These are phyloP conservation scores for Halcyon malimbica DNA, from an alignment of 2,113 vertebrate genomes.

Conservation along the genomic window DNA sequence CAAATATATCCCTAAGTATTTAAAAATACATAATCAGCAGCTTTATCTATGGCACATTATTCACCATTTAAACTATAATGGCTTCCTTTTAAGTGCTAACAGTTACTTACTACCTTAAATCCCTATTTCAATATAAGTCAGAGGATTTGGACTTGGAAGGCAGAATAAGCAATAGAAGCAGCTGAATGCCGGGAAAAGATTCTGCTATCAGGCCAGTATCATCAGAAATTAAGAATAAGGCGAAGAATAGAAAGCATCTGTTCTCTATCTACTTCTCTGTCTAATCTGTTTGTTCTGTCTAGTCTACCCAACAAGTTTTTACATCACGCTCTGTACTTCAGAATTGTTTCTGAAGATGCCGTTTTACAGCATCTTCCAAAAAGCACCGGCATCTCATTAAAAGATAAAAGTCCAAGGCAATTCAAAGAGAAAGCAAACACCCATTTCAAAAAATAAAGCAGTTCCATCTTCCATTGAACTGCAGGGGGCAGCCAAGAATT, in stretches of 20 bases:
- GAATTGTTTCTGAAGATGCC: constrained; percentile 52
- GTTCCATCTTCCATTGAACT: constrained; percentile 48
- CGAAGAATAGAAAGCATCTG: background rate
- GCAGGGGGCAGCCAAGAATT: constrained; percentile 78
- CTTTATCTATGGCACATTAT: constrained; percentile 13
- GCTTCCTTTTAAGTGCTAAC: background rate
- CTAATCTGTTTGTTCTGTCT: constrained; percentile 36
- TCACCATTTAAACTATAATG: constrained; percentile 8
- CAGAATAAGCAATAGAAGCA: background rate
- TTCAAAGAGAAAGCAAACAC: constrained; percentile 45
- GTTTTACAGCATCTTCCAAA: constrained; percentile 11
- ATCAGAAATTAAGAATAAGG: constrained; percentile 27
- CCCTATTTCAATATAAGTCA: background rate
- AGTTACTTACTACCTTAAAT: constrained; percentile 33
- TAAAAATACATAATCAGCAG: constrained; percentile 24
- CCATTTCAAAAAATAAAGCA: background rate
- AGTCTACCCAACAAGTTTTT: background rate
- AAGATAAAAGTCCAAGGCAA: constrained; percentile 46
- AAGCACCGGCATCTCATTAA: constrained; percentile 52
- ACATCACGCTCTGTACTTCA: background rate
- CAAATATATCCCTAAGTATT: background rate
- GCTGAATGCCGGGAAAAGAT: background rate
- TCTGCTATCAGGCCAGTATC: constrained; percentile 2
- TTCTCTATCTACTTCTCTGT: background rate
- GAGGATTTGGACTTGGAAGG: background rate